Conservation (phyloP, 2,888 invertebrate genomes). For the Agrilus mali region DNA sequence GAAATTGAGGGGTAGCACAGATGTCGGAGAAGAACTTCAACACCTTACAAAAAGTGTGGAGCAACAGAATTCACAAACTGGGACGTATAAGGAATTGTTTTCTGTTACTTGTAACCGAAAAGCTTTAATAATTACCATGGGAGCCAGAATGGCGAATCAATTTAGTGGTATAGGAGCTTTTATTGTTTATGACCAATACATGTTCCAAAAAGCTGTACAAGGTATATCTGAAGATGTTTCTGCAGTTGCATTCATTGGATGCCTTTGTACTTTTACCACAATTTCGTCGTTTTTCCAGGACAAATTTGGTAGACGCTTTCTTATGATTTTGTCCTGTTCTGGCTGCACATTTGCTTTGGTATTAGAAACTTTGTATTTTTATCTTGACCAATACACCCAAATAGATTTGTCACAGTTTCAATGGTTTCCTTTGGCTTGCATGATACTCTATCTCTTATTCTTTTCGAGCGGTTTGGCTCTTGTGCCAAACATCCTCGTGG, state of each 20-base stretch:
- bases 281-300: constrained; percentile 18
- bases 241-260: constrained; percentile 19
- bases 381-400: constrained; percentile 13
- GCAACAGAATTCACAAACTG: constrained; percentile 23
- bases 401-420: constrained; percentile 11
- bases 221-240: constrained; percentile 20
- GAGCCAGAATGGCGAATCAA: constrained; percentile 20
- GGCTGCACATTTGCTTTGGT: constrained; percentile 17
- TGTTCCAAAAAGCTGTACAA: constrained; percentile 26
- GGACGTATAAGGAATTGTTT: constrained; percentile 21
- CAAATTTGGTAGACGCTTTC: constrained; percentile 20
- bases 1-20: constrained; percentile 17
- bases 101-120: constrained; percentile 19
- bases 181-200: constrained; percentile 21
- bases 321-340: constrained; percentile 20
- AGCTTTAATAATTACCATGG: constrained; percentile 18
- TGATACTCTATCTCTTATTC: constrained; percentile 16
- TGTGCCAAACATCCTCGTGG: constrained; percentile 17
- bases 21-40: constrained; percentile 21
- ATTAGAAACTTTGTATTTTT: constrained; percentile 20
- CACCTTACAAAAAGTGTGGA: constrained; percentile 18
- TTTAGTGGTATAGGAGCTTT: constrained; percentile 22
- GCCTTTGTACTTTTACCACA: constrained; percentile 5
- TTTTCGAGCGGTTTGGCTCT: constrained; percentile 18
- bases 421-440: constrained; percentile 15